Evolutionary conservation across 2,888 invertebrate species (phyloP).

Genomic region (Pyrochroa serraticornis): DNA sequence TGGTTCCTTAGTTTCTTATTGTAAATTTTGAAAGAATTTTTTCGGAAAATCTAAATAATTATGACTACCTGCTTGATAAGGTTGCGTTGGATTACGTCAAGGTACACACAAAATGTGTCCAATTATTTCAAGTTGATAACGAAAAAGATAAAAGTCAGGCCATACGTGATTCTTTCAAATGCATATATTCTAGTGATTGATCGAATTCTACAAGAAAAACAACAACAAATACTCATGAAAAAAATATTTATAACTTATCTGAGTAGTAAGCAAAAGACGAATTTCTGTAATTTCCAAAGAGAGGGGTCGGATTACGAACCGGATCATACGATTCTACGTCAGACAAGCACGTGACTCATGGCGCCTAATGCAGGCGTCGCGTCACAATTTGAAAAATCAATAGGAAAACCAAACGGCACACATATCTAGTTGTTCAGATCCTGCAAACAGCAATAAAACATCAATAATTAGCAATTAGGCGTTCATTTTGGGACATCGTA

Average conservation of each 20-base stretch:
- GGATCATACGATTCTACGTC: constrained; percentile 40
- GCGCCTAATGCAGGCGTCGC: constrained; percentile 21
- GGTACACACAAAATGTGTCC: background rate
- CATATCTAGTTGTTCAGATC: no score
- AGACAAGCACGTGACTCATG: constrained; percentile 31
- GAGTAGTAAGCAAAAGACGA: background rate
- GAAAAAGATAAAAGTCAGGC: no score
- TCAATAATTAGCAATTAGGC: no score
- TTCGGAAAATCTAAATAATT: no score
- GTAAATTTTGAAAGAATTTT: no score
- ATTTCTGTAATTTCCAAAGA: background rate
- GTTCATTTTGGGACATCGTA: background rate
- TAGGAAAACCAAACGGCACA: constrained; percentile 26
- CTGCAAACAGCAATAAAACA: no score
- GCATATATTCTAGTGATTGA: background rate
- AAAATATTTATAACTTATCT: background rate
- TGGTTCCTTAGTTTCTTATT: no score
- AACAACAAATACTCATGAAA: background rate
- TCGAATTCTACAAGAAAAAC: no score
- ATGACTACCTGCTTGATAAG: no score
- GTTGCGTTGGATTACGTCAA: no score
- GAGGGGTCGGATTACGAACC: constrained; percentile 12
- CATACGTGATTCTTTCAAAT: background rate
- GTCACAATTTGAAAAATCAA: constrained; percentile 32
- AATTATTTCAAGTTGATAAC: background rate